Conservation (phyloP, 2,113 vertebrate species). For the Paramisgurnus dabryanus region DNA sequence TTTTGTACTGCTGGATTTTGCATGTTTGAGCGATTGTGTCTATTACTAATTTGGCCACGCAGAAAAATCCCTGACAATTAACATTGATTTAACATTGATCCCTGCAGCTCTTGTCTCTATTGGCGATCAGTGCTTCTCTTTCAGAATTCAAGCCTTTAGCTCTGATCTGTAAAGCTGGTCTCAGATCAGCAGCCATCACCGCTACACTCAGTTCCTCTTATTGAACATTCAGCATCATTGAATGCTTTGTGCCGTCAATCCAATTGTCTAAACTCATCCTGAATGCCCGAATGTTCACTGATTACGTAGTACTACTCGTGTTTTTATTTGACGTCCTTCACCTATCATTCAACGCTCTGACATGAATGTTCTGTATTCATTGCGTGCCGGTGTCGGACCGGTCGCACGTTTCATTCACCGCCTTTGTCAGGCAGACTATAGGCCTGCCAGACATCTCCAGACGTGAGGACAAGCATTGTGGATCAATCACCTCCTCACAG, state of each 20-base stretch:
- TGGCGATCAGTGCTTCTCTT: constrained; percentile 24
- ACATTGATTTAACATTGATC: constrained; percentile 33
- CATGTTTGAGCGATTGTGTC: not conserved
- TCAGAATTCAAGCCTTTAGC: constrained; percentile 24
- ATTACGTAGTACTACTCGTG: not conserved
- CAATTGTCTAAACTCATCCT: constrained; percentile 2
- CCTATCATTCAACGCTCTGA: constrained; percentile 51
- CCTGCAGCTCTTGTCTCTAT: constrained; percentile 7
- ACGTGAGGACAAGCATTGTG: constrained; percentile 61
- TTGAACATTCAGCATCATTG: constrained; percentile 6
- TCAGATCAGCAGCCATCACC: constrained; percentile 19
- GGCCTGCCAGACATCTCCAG: constrained; percentile 42
- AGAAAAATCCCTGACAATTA: constrained; percentile 34
- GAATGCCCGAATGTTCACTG: not conserved
- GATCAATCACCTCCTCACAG: constrained; percentile 71
- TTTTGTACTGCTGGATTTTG: not conserved
- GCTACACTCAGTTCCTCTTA: not conserved
- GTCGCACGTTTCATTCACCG: constrained; percentile 39
- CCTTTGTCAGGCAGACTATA: constrained; percentile 31
- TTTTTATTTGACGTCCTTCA: constrained; percentile 11
- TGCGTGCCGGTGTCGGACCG: not conserved
- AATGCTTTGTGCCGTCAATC: constrained; percentile 1
- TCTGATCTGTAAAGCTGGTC: constrained; percentile 29
- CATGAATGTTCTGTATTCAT: constrained; percentile 54
- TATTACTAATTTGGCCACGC: not conserved